Percentiles rank a stretch among this genome's conserved stretches.
phyloP scores from a whole-genome alignment of 2,113 vertebrate genomes.

The Elaphurus davidianus region DNA sequence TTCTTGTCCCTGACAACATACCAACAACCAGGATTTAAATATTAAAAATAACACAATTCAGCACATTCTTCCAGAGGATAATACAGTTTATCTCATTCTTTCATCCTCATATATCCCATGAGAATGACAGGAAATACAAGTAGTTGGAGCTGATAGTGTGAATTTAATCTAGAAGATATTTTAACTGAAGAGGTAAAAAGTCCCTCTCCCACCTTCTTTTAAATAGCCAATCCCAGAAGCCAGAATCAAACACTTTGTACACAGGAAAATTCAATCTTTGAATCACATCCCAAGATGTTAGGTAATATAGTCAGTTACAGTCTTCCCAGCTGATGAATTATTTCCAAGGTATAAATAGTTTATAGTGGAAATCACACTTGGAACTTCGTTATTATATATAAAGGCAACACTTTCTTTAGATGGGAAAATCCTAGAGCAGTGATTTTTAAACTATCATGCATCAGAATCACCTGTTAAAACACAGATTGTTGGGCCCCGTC shows the following conservation, averaged over 20 bases:
- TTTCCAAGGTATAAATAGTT: slow-evolving; percentile 21
- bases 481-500: background rate
- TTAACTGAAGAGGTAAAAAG: background rate
- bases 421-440: background rate
- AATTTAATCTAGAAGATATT: background rate
- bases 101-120: background rate
- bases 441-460: background rate
- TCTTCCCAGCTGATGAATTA: slow-evolving; percentile 15
- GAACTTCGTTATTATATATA: background rate
- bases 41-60: background rate
- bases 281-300: slow-evolving; percentile 10
- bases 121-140: background rate
- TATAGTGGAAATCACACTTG: background rate
- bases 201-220: background rate
- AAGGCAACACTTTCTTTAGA: slow-evolving; percentile 12
- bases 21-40: background rate
- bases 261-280: slow-evolving; percentile 2
- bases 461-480: background rate
- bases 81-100: background rate
- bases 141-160: background rate
- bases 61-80: background rate
- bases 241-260: background rate
- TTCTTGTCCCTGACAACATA: background rate
- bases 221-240: slow-evolving; percentile 23
- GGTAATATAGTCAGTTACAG: background rate